Percentiles rank a stretch among this genome's conserved stretches.
These are phyloP conservation scores for Nymphalis urticae DNA, from an alignment of 2,888 invertebrate species.

Conservation along the genomic window DNA sequence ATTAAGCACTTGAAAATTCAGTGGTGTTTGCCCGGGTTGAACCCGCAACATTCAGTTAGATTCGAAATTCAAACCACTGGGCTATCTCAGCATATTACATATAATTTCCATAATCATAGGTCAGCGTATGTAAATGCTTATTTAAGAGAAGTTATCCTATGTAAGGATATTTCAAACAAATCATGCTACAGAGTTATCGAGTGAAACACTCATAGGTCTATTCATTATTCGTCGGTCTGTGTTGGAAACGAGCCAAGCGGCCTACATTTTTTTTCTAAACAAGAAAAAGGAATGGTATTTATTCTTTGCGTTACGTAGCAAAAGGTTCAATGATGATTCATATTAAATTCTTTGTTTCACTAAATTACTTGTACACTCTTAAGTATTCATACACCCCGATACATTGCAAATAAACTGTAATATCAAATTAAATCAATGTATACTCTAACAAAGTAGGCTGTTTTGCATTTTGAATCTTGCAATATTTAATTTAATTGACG, in stretches of 20 bases:
- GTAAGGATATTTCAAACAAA: slow-evolving; percentile 15
- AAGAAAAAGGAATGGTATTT: slow-evolving; percentile 29
- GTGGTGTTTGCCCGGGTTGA: too few species aligned
- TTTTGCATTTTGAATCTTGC: too few species aligned
- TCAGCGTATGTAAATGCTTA: slow-evolving; percentile 2
- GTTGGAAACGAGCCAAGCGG: slow-evolving; percentile 35
- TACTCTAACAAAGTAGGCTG: too few species aligned
- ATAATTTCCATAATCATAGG: background rate
- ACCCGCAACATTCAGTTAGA: too few species aligned
- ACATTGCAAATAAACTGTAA: too few species aligned
- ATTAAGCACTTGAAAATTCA: too few species aligned
- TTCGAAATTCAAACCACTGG: too few species aligned
- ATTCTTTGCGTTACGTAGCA: slow-evolving; percentile 24
- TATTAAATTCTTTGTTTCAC: slow-evolving; percentile 4
- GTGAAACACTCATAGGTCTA: slow-evolving; percentile 23
- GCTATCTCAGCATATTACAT: too few species aligned
- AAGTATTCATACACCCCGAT: background rate
- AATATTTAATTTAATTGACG: too few species aligned
- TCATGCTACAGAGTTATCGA: slow-evolving; percentile 15
- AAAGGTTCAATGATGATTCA: slow-evolving; percentile 16
- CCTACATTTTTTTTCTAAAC: slow-evolving; percentile 35
- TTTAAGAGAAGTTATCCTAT: background rate
- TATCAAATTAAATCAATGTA: too few species aligned
- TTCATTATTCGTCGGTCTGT: slow-evolving; percentile 36
- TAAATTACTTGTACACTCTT: background rate